A percentile compares a stretch with the other conserved stretches of the same genome.
These are phyloP conservation scores for Melitaea cinxia DNA, from an alignment of 1,140 invertebrate genomes.

Conservation along the genomic window DNA sequence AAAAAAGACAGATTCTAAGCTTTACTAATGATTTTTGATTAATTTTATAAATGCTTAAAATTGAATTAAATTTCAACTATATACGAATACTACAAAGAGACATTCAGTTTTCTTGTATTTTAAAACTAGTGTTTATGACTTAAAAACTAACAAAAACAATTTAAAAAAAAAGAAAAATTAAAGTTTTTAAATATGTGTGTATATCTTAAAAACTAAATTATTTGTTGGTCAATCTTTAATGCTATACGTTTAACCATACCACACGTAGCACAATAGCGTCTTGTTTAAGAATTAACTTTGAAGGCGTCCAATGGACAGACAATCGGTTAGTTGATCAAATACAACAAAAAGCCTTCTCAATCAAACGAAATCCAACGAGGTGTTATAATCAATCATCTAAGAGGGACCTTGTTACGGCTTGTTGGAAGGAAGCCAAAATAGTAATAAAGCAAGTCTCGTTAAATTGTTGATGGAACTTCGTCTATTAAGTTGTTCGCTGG, in stretches of 20 bases:
- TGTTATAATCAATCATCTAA: conserved; percentile 74
- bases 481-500: conserved; percentile 58
- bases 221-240: background rate
- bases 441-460: conserved; percentile 72
- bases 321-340: conserved; percentile 74
- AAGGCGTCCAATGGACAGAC: conserved; percentile 65
- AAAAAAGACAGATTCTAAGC: too few relatives aligned
- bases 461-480: conserved; percentile 60
- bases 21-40: too few relatives aligned
- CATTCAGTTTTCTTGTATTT: too few relatives aligned
- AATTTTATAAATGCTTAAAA: too few relatives aligned
- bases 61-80: too few relatives aligned
- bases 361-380: conserved; percentile 68
- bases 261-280: conserved; percentile 56
- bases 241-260: background rate
- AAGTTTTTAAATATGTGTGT: too few relatives aligned
- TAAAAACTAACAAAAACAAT: too few relatives aligned
- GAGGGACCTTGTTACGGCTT: conserved; percentile 60
- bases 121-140: too few relatives aligned
- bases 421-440: conserved; percentile 59
- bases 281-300: conserved; percentile 74
- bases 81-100: too few relatives aligned
- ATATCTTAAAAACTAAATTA: too few relatives aligned
- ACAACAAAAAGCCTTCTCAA: conserved; percentile 75
- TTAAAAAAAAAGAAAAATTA: too few relatives aligned